Evolutionary conservation across 1,140 invertebrate species (phyloP), one percentile per base, ranked within the genome.

Genomic region (Temnothorax longispinosus): DNA sequence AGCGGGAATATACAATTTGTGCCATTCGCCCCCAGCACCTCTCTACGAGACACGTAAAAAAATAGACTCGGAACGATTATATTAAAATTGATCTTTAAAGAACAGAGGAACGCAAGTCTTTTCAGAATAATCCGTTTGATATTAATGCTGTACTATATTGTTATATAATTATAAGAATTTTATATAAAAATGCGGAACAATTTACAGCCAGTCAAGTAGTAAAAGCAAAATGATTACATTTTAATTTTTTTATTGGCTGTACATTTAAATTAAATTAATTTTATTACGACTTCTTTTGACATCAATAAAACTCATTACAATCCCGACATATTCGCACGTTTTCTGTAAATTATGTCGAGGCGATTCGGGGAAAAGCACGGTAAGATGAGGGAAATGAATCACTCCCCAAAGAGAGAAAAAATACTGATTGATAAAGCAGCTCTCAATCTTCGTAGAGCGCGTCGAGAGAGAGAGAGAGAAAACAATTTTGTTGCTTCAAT

Each of bases 1-100:
- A 54, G 97, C 97, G 0, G 97, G 97, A 38, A 98, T 97, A 1
- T 97, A 96, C 32, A 97, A 93, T 92, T 96, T 97, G 38, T 96
- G 96, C 97, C 97, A 98, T 15, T 88, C 41, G 7, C 77, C 85
- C 2, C 54, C 52, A 15, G 50, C 35, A n/a, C 65, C 77, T 1
- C 58, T 85, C 89, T 90, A 35, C 3, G 41, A 27, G 27, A 18
- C 5, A 13, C 11, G 15, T 4, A 21, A 13, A 67, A 67, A 41
- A 21, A 60, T 2, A 44, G 6, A 27, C 3, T 15, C 1, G 8
- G 35, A 72, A 82, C 10, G 2, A 18, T 13, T 3, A 38, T 1
- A 21, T 15, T 60, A 13, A 41, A 81, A 81, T 41, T 27, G 8
- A 13, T 32, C 13, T 81, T 72, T 38, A 11, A 65, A 65, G 38